Conservation (phyloP, 1,140 invertebrate species). For the Gonioctena quinquepunctata region DNA sequence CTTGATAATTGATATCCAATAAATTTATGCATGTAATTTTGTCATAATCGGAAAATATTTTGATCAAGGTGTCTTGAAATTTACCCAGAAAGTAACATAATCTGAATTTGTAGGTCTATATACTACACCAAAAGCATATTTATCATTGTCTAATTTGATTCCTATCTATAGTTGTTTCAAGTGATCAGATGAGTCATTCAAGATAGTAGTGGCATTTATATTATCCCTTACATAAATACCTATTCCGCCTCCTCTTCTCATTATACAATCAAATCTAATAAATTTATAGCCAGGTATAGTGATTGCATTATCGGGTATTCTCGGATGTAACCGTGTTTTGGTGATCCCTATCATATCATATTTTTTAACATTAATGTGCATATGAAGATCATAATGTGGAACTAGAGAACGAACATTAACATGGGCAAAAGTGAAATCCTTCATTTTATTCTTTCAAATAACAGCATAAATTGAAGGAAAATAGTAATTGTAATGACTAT, state of each 20-base stretch:
- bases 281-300: too few species aligned
- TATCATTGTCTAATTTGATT: too few species aligned
- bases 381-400: too few species aligned
- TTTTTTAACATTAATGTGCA: too few species aligned
- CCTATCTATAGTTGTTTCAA: too few species aligned
- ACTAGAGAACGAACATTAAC: too few species aligned
- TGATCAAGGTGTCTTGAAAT: not conserved
- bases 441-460: not conserved
- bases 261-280: not conserved
- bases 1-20: too few species aligned
- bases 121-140: not conserved
- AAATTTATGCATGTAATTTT: too few species aligned
- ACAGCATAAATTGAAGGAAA: not conserved
- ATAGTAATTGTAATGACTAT: too few species aligned
- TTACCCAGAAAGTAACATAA: not conserved
- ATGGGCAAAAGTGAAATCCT: not conserved
- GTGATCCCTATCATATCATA: too few species aligned
- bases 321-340: too few species aligned
- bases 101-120: not conserved
- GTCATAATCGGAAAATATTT: not conserved
- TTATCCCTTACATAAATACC: not conserved
- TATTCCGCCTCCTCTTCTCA: not conserved
- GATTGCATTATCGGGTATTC: too few species aligned
- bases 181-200: not conserved
- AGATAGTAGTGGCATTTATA: not conserved